Percentiles rank a stretch among this genome's conserved stretches.
phyloP scores from a whole-genome alignment of 2,797 vertebrate genomes.

The Gallinago stenura region DNA sequence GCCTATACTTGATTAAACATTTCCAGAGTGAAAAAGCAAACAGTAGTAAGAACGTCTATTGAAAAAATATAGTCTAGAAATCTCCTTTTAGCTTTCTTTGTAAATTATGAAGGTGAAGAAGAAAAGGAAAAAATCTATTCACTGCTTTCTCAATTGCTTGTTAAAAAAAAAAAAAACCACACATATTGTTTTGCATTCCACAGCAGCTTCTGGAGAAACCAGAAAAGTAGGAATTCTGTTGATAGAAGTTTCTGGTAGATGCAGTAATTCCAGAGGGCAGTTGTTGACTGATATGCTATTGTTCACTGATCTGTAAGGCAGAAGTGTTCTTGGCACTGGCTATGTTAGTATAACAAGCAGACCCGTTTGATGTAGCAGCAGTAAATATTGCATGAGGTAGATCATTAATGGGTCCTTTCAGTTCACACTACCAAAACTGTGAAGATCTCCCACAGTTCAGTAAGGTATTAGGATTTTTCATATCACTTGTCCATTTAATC shows the following conservation, averaged over 20 bases:
- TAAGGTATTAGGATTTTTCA: constrained; percentile 25
- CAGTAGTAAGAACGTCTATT: not conserved
- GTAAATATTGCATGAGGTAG: constrained; percentile 79
- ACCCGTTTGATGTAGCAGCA: constrained; percentile 58
- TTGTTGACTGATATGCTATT: constrained; percentile 36
- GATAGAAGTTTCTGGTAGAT: not conserved
- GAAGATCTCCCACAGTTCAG: not conserved
- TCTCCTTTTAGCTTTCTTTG: not conserved
- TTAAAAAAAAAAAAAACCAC: not conserved
- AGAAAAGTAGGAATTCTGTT: not conserved
- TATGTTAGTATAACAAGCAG: constrained; percentile 64
- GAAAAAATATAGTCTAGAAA: not conserved
- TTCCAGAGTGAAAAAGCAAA: not conserved
- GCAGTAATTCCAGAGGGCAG: not conserved
- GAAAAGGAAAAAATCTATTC: not conserved
- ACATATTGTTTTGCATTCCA: not conserved
- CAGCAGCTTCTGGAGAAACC: not conserved
- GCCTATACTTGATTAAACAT: not conserved
- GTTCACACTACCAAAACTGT: constrained; percentile 21
- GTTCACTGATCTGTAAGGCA: constrained; percentile 35
- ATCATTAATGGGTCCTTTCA: constrained; percentile 74
- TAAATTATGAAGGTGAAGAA: not conserved
- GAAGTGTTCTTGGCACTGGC: not conserved
- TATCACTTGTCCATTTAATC: constrained; percentile 45
- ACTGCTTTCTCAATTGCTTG: not conserved